These are phyloP conservation scores for Neodiprion virginianus DNA, from an alignment of 1,140 invertebrate species.

Conservation along the genomic window DNA sequence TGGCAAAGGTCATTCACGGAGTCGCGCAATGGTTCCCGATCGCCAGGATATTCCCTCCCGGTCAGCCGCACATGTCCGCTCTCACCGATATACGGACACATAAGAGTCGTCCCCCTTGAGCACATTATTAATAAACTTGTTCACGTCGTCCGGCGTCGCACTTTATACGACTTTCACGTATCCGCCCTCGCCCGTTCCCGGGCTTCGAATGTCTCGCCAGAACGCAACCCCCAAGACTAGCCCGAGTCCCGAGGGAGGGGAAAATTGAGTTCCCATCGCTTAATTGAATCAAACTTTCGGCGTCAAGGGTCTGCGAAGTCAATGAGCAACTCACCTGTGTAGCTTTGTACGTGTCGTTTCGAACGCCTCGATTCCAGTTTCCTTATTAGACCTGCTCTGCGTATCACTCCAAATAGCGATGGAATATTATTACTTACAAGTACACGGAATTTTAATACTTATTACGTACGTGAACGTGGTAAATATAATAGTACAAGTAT, in stretches of 20 bases:
- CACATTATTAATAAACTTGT: conserved; percentile 8
- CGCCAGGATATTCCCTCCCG: neutral
- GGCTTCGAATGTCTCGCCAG: neutral
- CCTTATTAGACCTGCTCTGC: too few relatives aligned
- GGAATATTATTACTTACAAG: too few relatives aligned
- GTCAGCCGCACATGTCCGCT: too few relatives aligned
- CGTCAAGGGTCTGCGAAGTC: neutral
- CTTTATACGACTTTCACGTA: conserved; percentile 5
- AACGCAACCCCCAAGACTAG: neutral
- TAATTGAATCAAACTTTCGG: conserved; percentile 7
- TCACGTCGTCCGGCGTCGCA: conserved; percentile 1
- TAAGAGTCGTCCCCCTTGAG: neutral
- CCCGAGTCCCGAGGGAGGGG: neutral
- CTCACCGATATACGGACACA: neutral
- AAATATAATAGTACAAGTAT: too few relatives aligned
- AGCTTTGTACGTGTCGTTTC: neutral
- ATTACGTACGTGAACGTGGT: too few relatives aligned
- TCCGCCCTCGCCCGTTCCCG: neutral
- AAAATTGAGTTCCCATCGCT: neutral
- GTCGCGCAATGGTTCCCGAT: neutral
- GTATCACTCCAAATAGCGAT: too few relatives aligned
- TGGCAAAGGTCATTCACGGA: too few relatives aligned
- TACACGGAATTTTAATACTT: too few relatives aligned
- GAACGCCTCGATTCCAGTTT: too few relatives aligned
- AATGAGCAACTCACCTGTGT: neutral